Conservation (phyloP, 2,888 invertebrate species). For the Mesorhabditis belari region DNA sequence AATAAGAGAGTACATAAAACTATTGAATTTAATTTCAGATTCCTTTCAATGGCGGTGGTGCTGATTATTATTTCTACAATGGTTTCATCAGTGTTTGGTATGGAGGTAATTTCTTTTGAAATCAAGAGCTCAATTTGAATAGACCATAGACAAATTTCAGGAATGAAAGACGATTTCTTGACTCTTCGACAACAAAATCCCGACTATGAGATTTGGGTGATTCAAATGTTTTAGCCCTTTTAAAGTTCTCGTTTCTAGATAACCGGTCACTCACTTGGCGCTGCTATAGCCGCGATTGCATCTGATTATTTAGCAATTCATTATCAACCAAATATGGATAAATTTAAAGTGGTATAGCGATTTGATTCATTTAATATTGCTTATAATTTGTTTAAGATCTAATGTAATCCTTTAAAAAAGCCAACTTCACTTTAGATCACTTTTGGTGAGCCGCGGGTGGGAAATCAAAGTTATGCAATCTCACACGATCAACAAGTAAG, state of each 20-base stretch:
- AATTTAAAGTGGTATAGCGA: too few relatives aligned
- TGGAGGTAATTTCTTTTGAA: conserved; percentile 12
- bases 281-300: conserved; percentile 36
- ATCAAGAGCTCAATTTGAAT: too few relatives aligned
- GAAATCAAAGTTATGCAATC: conserved; percentile 27
- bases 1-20: too few relatives aligned
- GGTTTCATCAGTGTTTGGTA: conserved; percentile 14
- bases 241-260: too few relatives aligned
- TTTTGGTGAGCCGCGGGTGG: conserved; percentile 39
- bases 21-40: too few relatives aligned
- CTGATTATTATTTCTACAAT: conserved; percentile 18
- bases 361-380: too few relatives aligned
- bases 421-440: too few relatives aligned
- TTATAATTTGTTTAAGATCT: too few relatives aligned
- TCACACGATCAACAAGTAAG: conserved; percentile 27
- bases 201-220: conserved; percentile 32
- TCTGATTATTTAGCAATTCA: conserved; percentile 27
- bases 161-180: conserved; percentile 30
- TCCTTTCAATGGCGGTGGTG: conserved; percentile 12
- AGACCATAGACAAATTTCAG: too few relatives aligned
- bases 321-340: too few relatives aligned
- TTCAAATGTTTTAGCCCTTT: too few relatives aligned
- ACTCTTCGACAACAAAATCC: conserved; percentile 19
- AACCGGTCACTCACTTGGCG: conserved; percentile 36
- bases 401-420: too few relatives aligned